These are phyloP conservation scores for Galerucella pusilla DNA, from an alignment of 2,888 invertebrate genomes.

Conservation along the genomic window DNA sequence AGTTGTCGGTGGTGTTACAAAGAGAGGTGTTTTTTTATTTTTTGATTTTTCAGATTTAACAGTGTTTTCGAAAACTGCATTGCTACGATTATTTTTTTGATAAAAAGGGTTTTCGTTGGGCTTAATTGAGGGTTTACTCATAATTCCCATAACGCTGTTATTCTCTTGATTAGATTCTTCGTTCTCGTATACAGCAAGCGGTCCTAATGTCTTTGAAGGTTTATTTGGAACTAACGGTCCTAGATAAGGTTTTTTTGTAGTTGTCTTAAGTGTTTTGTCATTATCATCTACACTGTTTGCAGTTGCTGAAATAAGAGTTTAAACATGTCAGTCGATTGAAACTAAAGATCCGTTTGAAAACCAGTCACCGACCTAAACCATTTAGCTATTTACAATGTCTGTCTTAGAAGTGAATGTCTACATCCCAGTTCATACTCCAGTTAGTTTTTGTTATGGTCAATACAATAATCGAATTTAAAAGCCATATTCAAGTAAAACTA, in stretches of 20 bases:
- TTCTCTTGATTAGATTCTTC: constrained; percentile 44
- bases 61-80: constrained; percentile 63
- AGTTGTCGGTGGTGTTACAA: constrained; percentile 50
- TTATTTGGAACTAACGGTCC: constrained; percentile 50
- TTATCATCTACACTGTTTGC: constrained; percentile 48
- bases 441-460: neutral
- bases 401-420: neutral
- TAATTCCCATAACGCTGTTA: constrained; percentile 40
- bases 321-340: constrained; percentile 34
- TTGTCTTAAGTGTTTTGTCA: constrained; percentile 49
- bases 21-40: constrained; percentile 46
- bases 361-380: constrained; percentile 27
- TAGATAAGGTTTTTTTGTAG: constrained; percentile 44
- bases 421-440: neutral
- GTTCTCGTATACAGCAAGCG: constrained; percentile 60
- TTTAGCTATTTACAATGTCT: constrained; percentile 14
- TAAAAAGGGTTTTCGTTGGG: constrained; percentile 55
- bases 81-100: constrained; percentile 41
- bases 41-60: constrained; percentile 59
- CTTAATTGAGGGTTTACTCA: constrained; percentile 41
- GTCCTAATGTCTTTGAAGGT: constrained; percentile 61
- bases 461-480: neutral
- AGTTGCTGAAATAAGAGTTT: constrained; percentile 55
- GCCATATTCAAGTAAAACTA: no score
- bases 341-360: constrained; percentile 30